A percentile compares a stretch with the other conserved stretches of the same genome.
Conservation (phyloP, 2,888 invertebrate species). For the Cryptocheilus praepositus region DNA sequence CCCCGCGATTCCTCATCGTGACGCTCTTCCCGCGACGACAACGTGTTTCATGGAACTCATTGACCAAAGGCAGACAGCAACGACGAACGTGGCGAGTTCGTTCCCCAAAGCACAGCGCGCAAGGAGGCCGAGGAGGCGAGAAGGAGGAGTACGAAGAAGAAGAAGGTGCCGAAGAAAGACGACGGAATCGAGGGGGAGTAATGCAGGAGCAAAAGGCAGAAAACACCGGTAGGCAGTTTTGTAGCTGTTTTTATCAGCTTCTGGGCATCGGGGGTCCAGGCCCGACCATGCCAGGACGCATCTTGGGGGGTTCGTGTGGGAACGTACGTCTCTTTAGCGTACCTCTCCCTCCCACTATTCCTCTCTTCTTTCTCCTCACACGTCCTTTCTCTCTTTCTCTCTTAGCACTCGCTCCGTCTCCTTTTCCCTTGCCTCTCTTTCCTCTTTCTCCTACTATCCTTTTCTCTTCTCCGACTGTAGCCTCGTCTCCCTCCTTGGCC, state of each 20-base stretch:
- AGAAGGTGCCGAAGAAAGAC: constrained; percentile 29
- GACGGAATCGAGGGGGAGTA: constrained; percentile 42
- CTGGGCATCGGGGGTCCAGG: constrained; percentile 73
- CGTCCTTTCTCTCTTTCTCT: constrained; percentile 14
- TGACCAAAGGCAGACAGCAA: no score
- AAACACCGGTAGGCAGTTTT: constrained; percentile 68
- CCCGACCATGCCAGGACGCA: constrained; percentile 70
- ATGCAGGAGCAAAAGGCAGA: constrained; percentile 60
- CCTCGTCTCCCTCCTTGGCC: constrained; percentile 48
- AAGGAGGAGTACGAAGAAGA: constrained; percentile 39
- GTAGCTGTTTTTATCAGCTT: constrained; percentile 75
- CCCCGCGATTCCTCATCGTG: no score
- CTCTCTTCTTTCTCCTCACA: constrained; percentile 25
- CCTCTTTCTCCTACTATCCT: constrained; percentile 16
- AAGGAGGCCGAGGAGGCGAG: constrained; percentile 14
- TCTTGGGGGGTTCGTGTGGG: constrained; percentile 75
- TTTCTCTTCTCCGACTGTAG: constrained; percentile 21
- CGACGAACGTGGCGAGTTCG: no score
- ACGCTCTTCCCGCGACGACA: no score
- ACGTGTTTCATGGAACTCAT: no score
- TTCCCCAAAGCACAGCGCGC: constrained; percentile 1
- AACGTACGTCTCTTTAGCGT: constrained; percentile 74
- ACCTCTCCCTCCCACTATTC: constrained; percentile 37
- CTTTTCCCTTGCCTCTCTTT: no score
- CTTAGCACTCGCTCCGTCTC: no score